These are phyloP conservation scores for Paratrypauchen microcephalus DNA, from an alignment of 2,797 vertebrate species.

Conservation along the genomic window DNA sequence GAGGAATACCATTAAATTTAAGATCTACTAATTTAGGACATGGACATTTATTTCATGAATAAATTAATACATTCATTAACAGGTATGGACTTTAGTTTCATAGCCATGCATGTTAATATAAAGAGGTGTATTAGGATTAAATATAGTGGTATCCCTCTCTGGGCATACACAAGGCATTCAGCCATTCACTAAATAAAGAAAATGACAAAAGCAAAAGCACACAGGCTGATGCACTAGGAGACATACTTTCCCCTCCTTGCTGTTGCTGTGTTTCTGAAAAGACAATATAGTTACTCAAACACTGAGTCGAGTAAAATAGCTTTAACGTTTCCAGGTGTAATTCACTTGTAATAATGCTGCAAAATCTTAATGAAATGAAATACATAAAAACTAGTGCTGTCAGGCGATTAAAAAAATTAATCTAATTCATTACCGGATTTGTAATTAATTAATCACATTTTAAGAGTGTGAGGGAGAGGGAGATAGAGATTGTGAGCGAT, in stretches of 20 bases:
- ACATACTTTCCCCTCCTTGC: constrained; percentile 83
- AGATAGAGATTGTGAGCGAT: too few species aligned
- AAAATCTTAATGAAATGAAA: constrained; percentile 20
- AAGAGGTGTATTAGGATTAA: constrained; percentile 25
- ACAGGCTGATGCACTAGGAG: constrained; percentile 71
- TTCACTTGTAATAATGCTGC: not conserved
- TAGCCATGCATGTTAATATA: constrained; percentile 16
- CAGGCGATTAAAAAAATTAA: too few species aligned
- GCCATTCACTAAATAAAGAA: constrained; percentile 60
- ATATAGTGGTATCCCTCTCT: constrained; percentile 64
- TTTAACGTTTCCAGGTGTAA: constrained; percentile 37
- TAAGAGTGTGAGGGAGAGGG: too few species aligned
- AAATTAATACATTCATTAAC: not conserved
- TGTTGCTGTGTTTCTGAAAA: constrained; percentile 84
- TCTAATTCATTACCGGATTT: too few species aligned
- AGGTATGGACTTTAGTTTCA: constrained; percentile 3
- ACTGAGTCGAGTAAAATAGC: constrained; percentile 63
- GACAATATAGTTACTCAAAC: constrained; percentile 79
- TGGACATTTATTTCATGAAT: not conserved
- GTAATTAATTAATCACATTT: too few species aligned
- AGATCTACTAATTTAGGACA: not conserved
- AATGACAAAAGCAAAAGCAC: constrained; percentile 34
- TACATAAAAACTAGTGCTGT: too few species aligned
- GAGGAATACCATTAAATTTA: constrained; percentile 66
- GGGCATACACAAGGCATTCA: constrained; percentile 41